Evolutionary conservation across 2,888 invertebrate genomes (phyloP), one percentile per base, ranked within the genome.

Genomic region (Cartodere bifasciata): DNA sequence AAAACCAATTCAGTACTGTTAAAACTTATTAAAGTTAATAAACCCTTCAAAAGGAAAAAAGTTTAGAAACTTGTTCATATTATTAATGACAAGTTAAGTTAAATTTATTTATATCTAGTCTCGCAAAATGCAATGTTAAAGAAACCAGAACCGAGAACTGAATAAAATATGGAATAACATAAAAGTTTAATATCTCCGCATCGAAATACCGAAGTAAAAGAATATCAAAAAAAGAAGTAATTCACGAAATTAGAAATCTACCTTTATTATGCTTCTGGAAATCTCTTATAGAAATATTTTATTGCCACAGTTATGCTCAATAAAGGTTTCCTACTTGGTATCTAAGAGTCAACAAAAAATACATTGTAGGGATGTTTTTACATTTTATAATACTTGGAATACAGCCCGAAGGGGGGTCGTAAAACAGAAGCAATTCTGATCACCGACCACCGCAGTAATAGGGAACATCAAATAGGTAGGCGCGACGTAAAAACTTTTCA

Each of bases 371-470:
- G 53, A 50, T 52, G 53, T 56, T 55, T 55, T 54, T 55, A 55
- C 55, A 55, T 53, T 55, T 55, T 55, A 54, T 56, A 55, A 55
- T 55, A 54, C 55, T 50, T 48, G 46, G 50, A 47, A 52, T 55
- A 55, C 51, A 53, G 45, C 48, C 49, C 55, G 52, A 54, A 54
- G 50, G 50, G 55, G 52, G 52, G 49, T 47, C 55, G 48, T 56
- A 58, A 56, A 56, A 44, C 42, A 42, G 45, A 52, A 48, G 53
- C 53, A 53, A 55, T 55, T 56, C 54, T 54, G 55, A 56, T 55
- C 54, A 52, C 48, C 48, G 48, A 39, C 49, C 15, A 13, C 17
- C 16, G 14, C 33, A 24, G 17, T n/a, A n/a, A n/a, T n/a, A n/a
- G n/a, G n/a, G n/a, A n/a, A n/a, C n/a, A n/a, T n/a, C n/a, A n/a